Conservation (phyloP, 2,888 invertebrate genomes). For the Uropetala carovei region DNA sequence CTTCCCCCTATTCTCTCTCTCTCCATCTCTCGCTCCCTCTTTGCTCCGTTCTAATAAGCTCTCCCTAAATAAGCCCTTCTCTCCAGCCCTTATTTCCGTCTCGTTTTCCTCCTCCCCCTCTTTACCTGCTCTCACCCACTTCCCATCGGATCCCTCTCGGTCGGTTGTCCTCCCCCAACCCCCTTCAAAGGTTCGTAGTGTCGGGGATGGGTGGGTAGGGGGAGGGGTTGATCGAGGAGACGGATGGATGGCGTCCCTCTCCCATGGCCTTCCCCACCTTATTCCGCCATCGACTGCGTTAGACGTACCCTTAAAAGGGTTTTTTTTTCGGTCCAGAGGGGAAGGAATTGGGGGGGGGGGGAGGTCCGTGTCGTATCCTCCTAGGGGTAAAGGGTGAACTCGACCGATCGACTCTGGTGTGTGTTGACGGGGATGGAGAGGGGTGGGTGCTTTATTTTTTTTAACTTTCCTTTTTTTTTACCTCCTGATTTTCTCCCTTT, state of each 20-base stretch:
- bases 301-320: neutral
- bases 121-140: neutral
- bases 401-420: neutral
- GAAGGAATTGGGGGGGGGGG: neutral
- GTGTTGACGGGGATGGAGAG: neutral
- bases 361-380: too few species aligned
- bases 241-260: neutral
- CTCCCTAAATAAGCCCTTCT: constrained; percentile 11
- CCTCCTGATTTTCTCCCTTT: neutral
- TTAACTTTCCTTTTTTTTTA: neutral
- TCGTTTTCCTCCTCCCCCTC: neutral
- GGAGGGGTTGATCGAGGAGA: too few species aligned
- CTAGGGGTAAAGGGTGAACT: too few species aligned
- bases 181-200: too few species aligned
- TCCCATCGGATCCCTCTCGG: neutral
- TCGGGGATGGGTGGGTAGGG: too few species aligned
- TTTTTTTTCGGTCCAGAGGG: neutral
- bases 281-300: neutral
- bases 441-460: neutral
- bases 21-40: neutral
- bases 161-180: too few species aligned
- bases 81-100: neutral
- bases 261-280: neutral
- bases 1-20: too few species aligned
- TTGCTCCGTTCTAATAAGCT: neutral